A percentile compares a stretch with the other conserved stretches of the same genome.
Conservation (phyloP, 2,888 invertebrate species). For the Meandrusa payeni region DNA sequence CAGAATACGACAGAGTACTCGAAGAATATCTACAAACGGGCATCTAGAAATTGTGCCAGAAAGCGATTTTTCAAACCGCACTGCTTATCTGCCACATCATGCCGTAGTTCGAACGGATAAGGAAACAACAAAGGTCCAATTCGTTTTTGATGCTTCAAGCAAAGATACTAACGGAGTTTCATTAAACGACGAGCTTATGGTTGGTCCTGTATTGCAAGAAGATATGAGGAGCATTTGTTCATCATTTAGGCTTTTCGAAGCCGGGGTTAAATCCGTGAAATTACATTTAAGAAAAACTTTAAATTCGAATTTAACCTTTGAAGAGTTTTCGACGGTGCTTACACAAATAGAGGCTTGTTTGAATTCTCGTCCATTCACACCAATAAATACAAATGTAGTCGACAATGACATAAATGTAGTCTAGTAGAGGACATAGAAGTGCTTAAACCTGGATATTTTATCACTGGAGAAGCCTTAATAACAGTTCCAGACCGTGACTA, state of each 20-base stretch:
- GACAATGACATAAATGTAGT: too few species aligned
- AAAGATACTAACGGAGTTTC: neutral
- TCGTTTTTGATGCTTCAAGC: constrained; percentile 1
- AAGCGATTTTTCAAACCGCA: neutral
- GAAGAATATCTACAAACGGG: constrained; percentile 27
- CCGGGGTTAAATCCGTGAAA: constrained; percentile 31
- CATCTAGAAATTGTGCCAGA: constrained; percentile 16
- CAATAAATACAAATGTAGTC: constrained; percentile 3
- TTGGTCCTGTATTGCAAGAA: neutral
- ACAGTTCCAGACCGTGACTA: constrained; percentile 16
- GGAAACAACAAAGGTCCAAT: neutral
- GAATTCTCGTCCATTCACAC: constrained; percentile 18
- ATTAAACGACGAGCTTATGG: neutral
- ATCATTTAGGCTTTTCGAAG: constrained; percentile 34
- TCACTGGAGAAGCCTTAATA: constrained; percentile 18
- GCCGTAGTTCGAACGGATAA: neutral
- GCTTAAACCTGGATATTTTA: constrained; percentile 23
- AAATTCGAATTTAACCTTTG: constrained; percentile 19
- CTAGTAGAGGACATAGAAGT: constrained; percentile 8
- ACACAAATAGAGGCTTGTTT: constrained; percentile 18
- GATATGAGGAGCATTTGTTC: neutral
- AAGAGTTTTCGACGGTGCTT: constrained; percentile 22
- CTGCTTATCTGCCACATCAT: constrained; percentile 1
- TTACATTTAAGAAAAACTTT: constrained; percentile 26
- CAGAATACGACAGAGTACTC: constrained; percentile 28